These are phyloP conservation scores for Sebastes aleutianus DNA, from an alignment of 2,797 vertebrate species.

Conservation along the genomic window DNA sequence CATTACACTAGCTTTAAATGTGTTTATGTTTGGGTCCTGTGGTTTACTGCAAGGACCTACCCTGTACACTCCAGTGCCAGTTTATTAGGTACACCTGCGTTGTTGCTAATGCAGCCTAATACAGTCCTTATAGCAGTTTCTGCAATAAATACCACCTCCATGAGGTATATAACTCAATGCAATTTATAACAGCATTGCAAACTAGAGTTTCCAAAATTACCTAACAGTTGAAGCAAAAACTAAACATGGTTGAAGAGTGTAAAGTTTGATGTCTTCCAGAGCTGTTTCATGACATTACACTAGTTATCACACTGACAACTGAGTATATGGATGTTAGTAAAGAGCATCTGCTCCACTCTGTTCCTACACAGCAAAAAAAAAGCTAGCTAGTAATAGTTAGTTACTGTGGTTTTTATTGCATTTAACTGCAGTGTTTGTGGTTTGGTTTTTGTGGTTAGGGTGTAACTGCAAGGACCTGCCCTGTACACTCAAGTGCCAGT, in stretches of 20 bases:
- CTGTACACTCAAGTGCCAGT: background rate
- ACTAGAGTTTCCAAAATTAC: no score
- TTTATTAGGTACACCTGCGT: background rate
- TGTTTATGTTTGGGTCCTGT: background rate
- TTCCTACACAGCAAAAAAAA: background rate
- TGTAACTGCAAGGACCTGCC: background rate
- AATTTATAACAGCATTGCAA: no score
- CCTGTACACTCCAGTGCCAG: no score
- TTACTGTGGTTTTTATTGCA: constrained; percentile 5
- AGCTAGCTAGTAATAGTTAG: background rate
- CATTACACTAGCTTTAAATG: no score
- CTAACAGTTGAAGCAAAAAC: no score
- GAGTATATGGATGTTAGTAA: background rate
- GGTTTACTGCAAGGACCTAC: background rate
- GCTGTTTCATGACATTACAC: background rate
- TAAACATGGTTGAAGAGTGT: no score
- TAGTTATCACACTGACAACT: background rate
- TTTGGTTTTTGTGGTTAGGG: constrained; percentile 4
- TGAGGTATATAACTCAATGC: no score
- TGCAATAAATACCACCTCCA: background rate
- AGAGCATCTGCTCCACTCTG: no score
- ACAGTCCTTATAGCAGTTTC: no score
- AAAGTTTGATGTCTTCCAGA: background rate
- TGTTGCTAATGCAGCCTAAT: background rate
- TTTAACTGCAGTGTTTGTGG: constrained; percentile 42